Evolutionary conservation across 1,140 invertebrate genomes (phyloP).

Genomic region (Lordiphosa mommai): DNA sequence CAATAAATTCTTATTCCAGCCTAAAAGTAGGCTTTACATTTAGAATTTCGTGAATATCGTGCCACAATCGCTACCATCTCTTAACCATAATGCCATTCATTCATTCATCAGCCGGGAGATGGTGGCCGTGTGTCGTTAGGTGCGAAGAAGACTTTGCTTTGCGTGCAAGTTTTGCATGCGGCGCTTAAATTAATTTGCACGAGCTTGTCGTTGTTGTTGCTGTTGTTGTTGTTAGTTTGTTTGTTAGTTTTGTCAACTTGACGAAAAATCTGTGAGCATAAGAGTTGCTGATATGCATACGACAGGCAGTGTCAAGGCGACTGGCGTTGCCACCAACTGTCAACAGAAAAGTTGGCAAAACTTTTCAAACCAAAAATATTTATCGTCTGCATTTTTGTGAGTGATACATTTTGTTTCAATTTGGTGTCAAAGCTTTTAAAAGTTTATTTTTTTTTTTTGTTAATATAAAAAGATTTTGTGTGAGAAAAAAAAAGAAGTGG

Average conservation of each 20-base stretch:
- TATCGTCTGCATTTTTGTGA: too few species aligned
- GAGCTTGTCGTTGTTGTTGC: conserved; percentile 11
- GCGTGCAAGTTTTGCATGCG: conserved; percentile 63
- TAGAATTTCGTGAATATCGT: too few species aligned
- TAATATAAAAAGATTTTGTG: conserved; percentile 1
- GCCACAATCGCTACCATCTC: too few species aligned
- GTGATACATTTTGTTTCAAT: too few species aligned
- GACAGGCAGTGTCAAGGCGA: not conserved
- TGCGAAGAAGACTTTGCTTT: conserved; percentile 28
- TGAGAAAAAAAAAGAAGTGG: too few species aligned
- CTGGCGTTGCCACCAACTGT: conserved; percentile 19
- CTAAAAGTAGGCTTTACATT: too few species aligned
- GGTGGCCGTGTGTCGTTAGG: conserved; percentile 14
- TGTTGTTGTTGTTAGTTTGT: conserved; percentile 17
- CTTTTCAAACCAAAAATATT: conserved; percentile 41
- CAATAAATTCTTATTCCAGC: too few species aligned
- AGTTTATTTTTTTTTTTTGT: conserved; percentile 17
- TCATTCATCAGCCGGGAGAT: not conserved
- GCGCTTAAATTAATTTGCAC: conserved; percentile 68
- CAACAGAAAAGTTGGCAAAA: conserved; percentile 36
- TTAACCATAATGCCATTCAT: too few species aligned
- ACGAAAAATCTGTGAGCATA: conserved; percentile 41
- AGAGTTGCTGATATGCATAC: not conserved
- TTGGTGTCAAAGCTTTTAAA: not conserved
- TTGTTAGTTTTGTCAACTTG: conserved; percentile 36